Base-by-base conservation (phyloP, 2,113 vertebrate genomes). In the Pongo pygmaeus region DNA sequence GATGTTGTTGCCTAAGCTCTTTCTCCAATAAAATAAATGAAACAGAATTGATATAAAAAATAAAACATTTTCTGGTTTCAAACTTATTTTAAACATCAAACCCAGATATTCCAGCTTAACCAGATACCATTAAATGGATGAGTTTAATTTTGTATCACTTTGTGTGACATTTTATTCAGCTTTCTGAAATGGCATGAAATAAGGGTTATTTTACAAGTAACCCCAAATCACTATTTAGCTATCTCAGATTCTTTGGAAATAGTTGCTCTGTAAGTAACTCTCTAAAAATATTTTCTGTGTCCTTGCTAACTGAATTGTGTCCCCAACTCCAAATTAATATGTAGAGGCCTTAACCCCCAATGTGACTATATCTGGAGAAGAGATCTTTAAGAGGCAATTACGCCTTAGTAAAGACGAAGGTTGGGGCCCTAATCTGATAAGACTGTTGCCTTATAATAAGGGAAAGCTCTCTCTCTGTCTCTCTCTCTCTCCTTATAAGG, bases 81-180 rank as follows among this genome's bases (percentile, higher is more conserved):
- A 75, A 93, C 95, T 91, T 95, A 89, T 96, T 96, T 96, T 94
- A 92, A 96, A 95, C 32, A 92, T 70, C 32, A 91, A 95, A 90
- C 17, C 79, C 95, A 97, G 93, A 97, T 97, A 87, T 92, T 93
- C 38, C 23, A 70, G 61, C 48, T 93, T 38, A 97, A 94, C 70
- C 79, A 96, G 79, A 84, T 67, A 43, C 38, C 75, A 92, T 89
- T 87, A 98, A 96, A 69, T 70, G 80, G 32, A 84, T 77, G 92
- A 91, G 40, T 79, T 95, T 12, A 43, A 72, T 91, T 96, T 86
- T 93, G 74, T 94, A 13, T 96, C 27, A 79, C 17, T 89, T 52
- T 72, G 46, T 38, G 80, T 89, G 57, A 90, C 1, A 69, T 18
- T 74, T 75, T 94, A 79, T 61, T 96, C 67, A 13, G 74, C 27